phyloP scores from a whole-genome alignment of 2,888 invertebrate genomes.

The Augiades crinisus region DNA sequence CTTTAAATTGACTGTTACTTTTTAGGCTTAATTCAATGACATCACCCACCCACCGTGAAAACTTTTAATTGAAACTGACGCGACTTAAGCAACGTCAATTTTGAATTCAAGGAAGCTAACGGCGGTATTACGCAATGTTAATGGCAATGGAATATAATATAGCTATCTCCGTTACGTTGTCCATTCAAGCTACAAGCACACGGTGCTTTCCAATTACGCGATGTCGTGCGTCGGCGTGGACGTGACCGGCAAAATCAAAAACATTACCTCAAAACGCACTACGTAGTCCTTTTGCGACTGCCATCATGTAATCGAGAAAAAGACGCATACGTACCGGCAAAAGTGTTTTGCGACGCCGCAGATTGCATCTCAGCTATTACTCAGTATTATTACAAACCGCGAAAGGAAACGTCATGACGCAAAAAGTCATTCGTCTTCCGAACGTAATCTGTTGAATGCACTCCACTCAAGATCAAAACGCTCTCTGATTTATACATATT shows the following conservation, averaged over 20 bases:
- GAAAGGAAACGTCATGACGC: constrained; percentile 35
- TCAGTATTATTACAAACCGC: constrained; percentile 35
- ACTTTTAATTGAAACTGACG: not conserved
- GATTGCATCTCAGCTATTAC: constrained; percentile 39
- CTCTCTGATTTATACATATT: constrained; percentile 36
- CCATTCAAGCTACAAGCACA: constrained; percentile 23
- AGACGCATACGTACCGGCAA: constrained; percentile 36
- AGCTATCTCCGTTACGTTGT: constrained; percentile 14
- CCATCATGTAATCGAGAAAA: constrained; percentile 32
- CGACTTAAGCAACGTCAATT: constrained; percentile 6
- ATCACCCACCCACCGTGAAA: not conserved
- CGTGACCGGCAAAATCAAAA: constrained; percentile 39
- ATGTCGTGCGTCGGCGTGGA: constrained; percentile 28
- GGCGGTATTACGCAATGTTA: constrained; percentile 3
- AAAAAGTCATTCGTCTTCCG: constrained; percentile 35
- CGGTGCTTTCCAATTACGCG: constrained; percentile 24
- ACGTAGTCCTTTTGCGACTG: constrained; percentile 32
- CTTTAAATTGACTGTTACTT: constrained; percentile 3
- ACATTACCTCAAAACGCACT: constrained; percentile 35
- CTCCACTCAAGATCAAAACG: constrained; percentile 34
- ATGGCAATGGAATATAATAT: not conserved
- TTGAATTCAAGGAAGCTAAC: constrained; percentile 5
- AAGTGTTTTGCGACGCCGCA: constrained; percentile 43
- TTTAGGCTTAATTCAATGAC: constrained; percentile 10
- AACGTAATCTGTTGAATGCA: constrained; percentile 22